Conservation (phyloP, 2,113 vertebrate genomes). For the Pholis gunnellus region DNA sequence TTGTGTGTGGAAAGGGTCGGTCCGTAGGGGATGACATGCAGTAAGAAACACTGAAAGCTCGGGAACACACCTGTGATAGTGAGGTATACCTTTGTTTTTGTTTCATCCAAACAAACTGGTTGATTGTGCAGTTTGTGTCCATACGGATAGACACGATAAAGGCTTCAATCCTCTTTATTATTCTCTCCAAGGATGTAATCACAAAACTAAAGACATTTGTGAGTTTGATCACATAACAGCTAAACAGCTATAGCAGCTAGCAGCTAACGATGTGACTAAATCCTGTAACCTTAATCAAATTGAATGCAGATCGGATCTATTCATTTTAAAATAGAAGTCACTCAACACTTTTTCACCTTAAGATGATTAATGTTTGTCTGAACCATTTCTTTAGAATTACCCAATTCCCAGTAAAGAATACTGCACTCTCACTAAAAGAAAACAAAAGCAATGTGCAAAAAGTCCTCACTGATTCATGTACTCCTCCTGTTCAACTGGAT, state of each 20-base stretch:
- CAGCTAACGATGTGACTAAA: neutral
- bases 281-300: neutral
- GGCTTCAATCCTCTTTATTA: neutral
- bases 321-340: neutral
- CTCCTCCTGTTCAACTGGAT: slow-evolving; percentile 57
- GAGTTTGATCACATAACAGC: neutral
- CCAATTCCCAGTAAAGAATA: slow-evolving; percentile 1
- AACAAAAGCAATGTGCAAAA: slow-evolving; percentile 48
- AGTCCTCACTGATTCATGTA: slow-evolving; percentile 56
- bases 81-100: neutral
- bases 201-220: neutral
- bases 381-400: neutral
- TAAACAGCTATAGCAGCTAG: no score
- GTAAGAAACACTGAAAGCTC: slow-evolving; percentile 26
- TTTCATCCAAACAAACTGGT: neutral
- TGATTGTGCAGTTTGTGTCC: slow-evolving; percentile 1
- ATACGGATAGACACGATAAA: neutral
- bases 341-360: neutral
- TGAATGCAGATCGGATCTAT: neutral
- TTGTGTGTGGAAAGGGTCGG: slow-evolving; percentile 21
- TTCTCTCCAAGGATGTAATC: neutral
- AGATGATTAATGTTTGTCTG: neutral
- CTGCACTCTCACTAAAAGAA: neutral
- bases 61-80: slow-evolving; percentile 13
- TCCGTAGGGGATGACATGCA: slow-evolving; percentile 12